These are phyloP conservation scores for Ricordea florida DNA, from an alignment of 92 coral and sea anemone species.

Conservation along the genomic window DNA sequence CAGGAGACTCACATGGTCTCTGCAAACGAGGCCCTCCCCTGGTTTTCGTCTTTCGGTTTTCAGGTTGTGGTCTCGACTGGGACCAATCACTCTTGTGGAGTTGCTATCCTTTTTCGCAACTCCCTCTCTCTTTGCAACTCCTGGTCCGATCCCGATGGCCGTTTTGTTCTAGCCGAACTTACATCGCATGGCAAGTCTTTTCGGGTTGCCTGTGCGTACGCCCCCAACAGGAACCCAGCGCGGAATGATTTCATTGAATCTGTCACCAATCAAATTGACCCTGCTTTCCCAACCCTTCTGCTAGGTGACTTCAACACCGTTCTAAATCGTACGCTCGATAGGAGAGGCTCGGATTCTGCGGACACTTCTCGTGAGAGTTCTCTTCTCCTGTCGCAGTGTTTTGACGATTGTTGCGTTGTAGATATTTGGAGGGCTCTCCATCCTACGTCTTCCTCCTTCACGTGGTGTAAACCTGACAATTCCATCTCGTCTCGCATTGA, in stretches of 20 bases:
- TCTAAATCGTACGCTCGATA: neutral
- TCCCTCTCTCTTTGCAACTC: neutral
- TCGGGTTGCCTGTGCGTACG: slow-evolving; percentile 8
- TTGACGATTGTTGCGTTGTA: neutral
- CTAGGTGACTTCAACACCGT: slow-evolving; percentile 34
- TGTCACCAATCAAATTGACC: neutral
- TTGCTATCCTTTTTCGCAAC: neutral
- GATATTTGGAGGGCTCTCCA: slow-evolving; percentile 48
- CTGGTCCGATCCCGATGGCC: neutral
- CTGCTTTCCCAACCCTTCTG: neutral
- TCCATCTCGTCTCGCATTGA: no score
- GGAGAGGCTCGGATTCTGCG: neutral
- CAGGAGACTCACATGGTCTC: slow-evolving; percentile 16
- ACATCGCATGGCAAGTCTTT: neutral
- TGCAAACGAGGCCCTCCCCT: neutral
- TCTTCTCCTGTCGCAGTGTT: neutral
- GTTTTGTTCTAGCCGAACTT: neutral
- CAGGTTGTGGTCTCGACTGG: neutral
- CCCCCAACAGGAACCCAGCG: slow-evolving; percentile 32
- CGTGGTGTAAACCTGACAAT: neutral
- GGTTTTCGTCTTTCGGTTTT: slow-evolving; percentile 19
- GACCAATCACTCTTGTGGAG: neutral
- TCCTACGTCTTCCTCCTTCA: neutral
- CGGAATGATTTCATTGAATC: neutral
- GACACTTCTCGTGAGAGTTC: neutral